phyloP scores from a whole-genome alignment of 2,113 vertebrate species.

The Phaethon lepturus region DNA sequence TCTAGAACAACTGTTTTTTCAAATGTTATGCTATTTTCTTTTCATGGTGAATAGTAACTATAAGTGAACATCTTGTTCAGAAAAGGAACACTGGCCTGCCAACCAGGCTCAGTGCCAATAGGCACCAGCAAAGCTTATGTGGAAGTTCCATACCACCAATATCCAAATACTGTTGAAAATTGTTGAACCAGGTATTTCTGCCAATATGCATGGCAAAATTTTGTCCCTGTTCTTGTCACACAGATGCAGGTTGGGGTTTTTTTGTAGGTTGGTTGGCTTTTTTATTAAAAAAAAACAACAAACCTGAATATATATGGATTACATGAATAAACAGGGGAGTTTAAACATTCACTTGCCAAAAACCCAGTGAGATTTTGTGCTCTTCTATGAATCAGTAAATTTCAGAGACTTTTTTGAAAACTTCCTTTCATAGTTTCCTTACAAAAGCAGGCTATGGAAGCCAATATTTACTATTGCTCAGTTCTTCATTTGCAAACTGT shows the following conservation, averaged over 20 bases:
- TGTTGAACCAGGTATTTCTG: neutral
- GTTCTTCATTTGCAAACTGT: neutral
- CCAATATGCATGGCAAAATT: neutral
- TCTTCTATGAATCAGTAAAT: neutral
- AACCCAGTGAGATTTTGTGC: neutral
- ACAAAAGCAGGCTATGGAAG: neutral
- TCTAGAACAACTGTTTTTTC: neutral
- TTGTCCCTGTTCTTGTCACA: neutral
- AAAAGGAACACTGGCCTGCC: neutral
- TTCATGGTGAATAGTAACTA: neutral
- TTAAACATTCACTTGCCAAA: neutral
- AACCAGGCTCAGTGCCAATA: neutral
- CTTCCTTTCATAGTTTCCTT: neutral
- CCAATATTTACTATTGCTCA: neutral
- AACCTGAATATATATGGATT: neutral
- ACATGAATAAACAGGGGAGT: neutral
- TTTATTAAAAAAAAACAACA: too few relatives aligned
- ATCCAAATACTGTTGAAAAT: neutral
- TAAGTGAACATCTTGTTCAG: neutral
- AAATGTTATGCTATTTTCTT: neutral
- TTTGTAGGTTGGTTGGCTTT: neutral
- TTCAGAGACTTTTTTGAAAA: neutral
- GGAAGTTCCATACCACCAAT: neutral
- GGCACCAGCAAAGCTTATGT: neutral
- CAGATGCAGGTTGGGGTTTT: neutral